A percentile compares a stretch with the other conserved stretches of the same genome.
Evolutionary conservation across 2,797 vertebrate genomes (phyloP).

Genomic region (Lophius americanus): DNA sequence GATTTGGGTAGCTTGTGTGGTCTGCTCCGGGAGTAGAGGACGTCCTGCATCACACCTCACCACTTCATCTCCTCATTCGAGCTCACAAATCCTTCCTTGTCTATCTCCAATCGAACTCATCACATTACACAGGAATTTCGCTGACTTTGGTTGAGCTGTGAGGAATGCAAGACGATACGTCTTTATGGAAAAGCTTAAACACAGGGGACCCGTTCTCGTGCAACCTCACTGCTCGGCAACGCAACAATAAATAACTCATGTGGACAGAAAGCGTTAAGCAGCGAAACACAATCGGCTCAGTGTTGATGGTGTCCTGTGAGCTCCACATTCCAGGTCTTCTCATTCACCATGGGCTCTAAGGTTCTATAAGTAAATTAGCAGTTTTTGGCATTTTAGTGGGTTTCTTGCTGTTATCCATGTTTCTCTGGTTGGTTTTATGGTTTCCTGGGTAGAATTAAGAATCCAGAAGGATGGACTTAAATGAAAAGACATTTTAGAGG

Average conservation of each 20-base stretch:
- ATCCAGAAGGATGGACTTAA: not conserved
- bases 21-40: too few species aligned
- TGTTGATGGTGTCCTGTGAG: not conserved
- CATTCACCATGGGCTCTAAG: not conserved
- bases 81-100: conserved; percentile 37
- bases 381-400: not conserved
- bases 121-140: conserved; percentile 42
- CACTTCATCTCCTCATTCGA: conserved; percentile 6
- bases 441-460: not conserved
- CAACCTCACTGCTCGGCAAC: conserved; percentile 8
- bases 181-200: conserved; percentile 1
- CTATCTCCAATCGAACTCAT: not conserved
- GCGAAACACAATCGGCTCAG: not conserved
- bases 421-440: not conserved
- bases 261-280: not conserved
- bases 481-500: too few species aligned
- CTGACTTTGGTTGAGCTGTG: conserved; percentile 24
- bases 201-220: not conserved
- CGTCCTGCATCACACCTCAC: conserved; percentile 5
- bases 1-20: not conserved
- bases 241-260: not conserved
- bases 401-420: not conserved
- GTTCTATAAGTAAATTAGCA: not conserved
- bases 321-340: not conserved
- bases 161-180: conserved; percentile 18